These are phyloP conservation scores for Hydrozoanthus gracilis DNA, from an alignment of 92 coral and sea anemone species.

Conservation along the genomic window DNA sequence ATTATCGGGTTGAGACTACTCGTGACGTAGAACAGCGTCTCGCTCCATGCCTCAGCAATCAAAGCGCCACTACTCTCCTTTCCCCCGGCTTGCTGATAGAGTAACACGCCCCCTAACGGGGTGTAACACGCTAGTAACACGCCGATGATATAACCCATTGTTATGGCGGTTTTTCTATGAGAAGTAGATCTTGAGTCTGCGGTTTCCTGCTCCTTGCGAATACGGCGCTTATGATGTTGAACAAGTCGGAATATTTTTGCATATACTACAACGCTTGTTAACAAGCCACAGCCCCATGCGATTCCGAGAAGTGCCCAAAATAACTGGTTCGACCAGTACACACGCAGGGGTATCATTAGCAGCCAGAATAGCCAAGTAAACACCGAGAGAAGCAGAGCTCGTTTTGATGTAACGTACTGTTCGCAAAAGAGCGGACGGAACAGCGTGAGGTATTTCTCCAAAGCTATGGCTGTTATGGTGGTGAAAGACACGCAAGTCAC, in stretches of 20 bases:
- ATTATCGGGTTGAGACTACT: slow-evolving; percentile 45
- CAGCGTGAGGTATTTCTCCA: slow-evolving; percentile 27
- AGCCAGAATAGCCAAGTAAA: slow-evolving; percentile 31
- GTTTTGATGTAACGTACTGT: neutral
- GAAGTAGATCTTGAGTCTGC: neutral
- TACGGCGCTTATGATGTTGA: slow-evolving; percentile 17
- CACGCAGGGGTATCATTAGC: slow-evolving; percentile 4
- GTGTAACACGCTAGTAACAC: slow-evolving; percentile 17
- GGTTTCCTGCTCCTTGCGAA: slow-evolving; percentile 13
- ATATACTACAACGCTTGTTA: slow-evolving; percentile 10
- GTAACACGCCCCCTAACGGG: slow-evolving; percentile 24
- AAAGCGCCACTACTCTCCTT: neutral
- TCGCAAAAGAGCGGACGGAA: slow-evolving; percentile 16
- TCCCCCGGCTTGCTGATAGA: neutral
- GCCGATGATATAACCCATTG: slow-evolving; percentile 43
- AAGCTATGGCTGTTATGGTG: slow-evolving; percentile 28
- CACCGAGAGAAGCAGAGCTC: slow-evolving; percentile 2
- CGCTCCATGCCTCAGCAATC: slow-evolving; percentile 42
- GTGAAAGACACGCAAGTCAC: slow-evolving; percentile 12
- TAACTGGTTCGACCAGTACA: neutral
- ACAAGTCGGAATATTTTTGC: slow-evolving; percentile 23
- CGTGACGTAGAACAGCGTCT: slow-evolving; percentile 33
- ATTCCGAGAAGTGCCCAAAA: slow-evolving; percentile 34
- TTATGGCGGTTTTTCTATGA: slow-evolving; percentile 15
- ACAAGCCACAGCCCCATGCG: slow-evolving; percentile 13